These are phyloP conservation scores for Drosophila bifasciata DNA, from an alignment of 1,140 invertebrate genomes.

Conservation along the genomic window DNA sequence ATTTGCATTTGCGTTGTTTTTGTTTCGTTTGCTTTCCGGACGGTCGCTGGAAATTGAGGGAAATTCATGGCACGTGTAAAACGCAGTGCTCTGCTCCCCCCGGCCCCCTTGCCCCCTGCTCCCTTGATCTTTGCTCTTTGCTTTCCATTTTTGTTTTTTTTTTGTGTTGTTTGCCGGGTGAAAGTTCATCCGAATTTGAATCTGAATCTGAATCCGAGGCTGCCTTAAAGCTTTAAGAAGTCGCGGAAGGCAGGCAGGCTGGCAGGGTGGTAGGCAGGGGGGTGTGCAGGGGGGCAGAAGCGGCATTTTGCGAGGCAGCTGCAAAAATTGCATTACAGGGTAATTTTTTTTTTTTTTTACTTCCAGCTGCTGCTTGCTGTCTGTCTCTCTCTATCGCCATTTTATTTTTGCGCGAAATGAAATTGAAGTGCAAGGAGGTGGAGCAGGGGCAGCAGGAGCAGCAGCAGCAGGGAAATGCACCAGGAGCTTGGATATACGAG, in stretches of 20 bases:
- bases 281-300: too few species aligned
- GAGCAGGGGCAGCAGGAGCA: background rate
- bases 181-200: background rate
- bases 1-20: constrained; percentile 70
- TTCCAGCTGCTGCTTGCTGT: constrained; percentile 1
- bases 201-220: background rate
- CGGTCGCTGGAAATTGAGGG: constrained; percentile 29
- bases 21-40: constrained; percentile 46
- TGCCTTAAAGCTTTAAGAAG: constrained; percentile 63
- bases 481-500: constrained; percentile 40
- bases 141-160: constrained; percentile 17
- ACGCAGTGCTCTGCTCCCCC: constrained; percentile 29
- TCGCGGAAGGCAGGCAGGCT: background rate
- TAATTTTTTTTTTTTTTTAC: constrained; percentile 60
- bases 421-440: constrained; percentile 61
- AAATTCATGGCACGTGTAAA: constrained; percentile 68
- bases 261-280: background rate
- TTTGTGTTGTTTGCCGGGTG: constrained; percentile 1
- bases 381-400: constrained; percentile 31
- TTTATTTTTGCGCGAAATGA: constrained; percentile 71
- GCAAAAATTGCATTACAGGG: constrained; percentile 70
- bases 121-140: background rate
- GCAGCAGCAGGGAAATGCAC: constrained; percentile 37
- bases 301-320: constrained; percentile 37
- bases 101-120: background rate